These are phyloP conservation scores for Aplocera efformata DNA, from an alignment of 2,888 invertebrate species.

Conservation along the genomic window DNA sequence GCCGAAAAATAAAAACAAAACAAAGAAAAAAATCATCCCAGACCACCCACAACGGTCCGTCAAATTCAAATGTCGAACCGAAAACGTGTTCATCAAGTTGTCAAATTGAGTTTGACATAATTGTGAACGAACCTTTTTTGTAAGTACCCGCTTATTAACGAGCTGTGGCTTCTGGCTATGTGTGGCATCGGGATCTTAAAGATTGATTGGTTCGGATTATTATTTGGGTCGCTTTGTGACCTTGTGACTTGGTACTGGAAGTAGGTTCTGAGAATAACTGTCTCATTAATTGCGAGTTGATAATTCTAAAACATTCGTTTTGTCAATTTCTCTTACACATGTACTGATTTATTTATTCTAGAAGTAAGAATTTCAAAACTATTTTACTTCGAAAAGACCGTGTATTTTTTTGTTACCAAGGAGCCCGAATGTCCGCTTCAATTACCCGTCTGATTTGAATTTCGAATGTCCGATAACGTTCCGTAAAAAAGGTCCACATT, in stretches of 20 bases:
- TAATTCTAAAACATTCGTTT: no score
- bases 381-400: constrained; percentile 12
- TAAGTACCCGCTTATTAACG: constrained; percentile 39
- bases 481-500: constrained; percentile 21
- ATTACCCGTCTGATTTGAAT: constrained; percentile 42
- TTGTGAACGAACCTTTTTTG: constrained; percentile 65
- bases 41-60: constrained; percentile 74
- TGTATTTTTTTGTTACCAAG: constrained; percentile 38
- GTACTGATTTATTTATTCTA: no score
- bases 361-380: no score
- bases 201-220: constrained; percentile 23
- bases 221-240: constrained; percentile 7
- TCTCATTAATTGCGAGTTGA: no score
- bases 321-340: no score
- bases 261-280: no score
- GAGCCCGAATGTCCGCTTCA: constrained; percentile 42
- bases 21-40: constrained; percentile 53
- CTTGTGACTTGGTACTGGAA: constrained; percentile 4
- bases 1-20: constrained; percentile 51
- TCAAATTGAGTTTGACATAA: constrained; percentile 78
- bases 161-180: constrained; percentile 46
- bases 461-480: constrained; percentile 41
- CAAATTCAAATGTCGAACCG: constrained; percentile 65
- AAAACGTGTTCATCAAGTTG: constrained; percentile 77
- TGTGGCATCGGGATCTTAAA: constrained; percentile 24